Base-by-base conservation (phyloP, 2,113 vertebrate genomes). In the Osmerus mordax region DNA sequence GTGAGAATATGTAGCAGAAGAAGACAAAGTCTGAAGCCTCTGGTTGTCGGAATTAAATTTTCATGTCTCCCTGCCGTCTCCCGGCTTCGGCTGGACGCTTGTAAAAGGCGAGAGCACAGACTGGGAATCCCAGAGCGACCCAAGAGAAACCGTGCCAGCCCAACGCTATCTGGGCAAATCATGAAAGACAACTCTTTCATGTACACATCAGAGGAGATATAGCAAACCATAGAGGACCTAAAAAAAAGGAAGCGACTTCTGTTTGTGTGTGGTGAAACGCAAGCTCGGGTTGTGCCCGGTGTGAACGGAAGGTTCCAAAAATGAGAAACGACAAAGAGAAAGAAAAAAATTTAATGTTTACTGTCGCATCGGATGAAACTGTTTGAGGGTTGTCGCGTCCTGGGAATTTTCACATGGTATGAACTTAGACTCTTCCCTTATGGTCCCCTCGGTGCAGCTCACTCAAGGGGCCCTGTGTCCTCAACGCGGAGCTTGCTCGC, bases 41-140 rank as follows among this genome's bases (percentile, higher is more conserved):
- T 82, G 83, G 79, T 83, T 86, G 83, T 87, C 81, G 65, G 78
- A 78, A 89, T 89, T 81, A 90, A 89, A 90, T 85, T 89, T 87
- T 89, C 86, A 89, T 89, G 70, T 70, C 69, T 36, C 79, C 83
- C 78, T 78, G 81, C 84, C 86, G 67, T 81, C 78, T 75, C 75
- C 62, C 75, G 71, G 78, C 82, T 81, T 75, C 73, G 76, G 80
- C 84, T 83, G 79, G 79, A 70, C 55, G 1, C 19, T 78, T 80
- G 75, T 84, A 78, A 83, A 87, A 80, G 75, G 79, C 76, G 70
- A 83, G 76, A 84, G 67, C 69, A 81, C 73, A 75, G 71, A 32
- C 73, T 67, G 79, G 70, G 80, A 85, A 78, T 79, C 63, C 74
- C 62, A 63, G 72, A 84, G 80, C 69, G 72, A 71, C 15, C 32